These are phyloP conservation scores for Uropetala carovei DNA, from an alignment of 2,888 invertebrate genomes.

Conservation along the genomic window DNA sequence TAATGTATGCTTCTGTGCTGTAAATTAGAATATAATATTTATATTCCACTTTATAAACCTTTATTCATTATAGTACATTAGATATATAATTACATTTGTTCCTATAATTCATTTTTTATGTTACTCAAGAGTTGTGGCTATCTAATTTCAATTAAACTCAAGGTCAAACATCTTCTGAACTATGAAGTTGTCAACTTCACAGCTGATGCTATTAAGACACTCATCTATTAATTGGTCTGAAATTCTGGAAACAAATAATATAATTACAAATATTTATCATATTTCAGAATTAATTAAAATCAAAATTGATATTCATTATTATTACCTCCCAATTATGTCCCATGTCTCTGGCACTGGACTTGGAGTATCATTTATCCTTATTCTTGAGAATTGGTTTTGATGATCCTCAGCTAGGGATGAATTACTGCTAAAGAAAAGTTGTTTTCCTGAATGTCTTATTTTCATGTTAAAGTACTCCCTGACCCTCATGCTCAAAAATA, in stretches of 20 bases:
- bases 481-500: no score
- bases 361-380: neutral
- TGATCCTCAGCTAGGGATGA: neutral
- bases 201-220: neutral
- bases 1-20: neutral
- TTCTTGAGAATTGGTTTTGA: neutral
- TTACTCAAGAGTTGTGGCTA: neutral
- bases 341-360: neutral
- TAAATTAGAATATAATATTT: conserved; percentile 25
- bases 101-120: neutral
- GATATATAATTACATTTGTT: neutral
- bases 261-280: neutral
- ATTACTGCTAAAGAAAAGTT: neutral
- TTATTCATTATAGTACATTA: neutral
- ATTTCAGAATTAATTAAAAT: neutral
- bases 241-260: conserved; percentile 31
- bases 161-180: conserved; percentile 44
- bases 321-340: neutral
- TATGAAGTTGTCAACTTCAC: conserved; percentile 21
- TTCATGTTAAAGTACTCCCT: no score
- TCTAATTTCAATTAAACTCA: conserved; percentile 32
- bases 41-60: neutral
- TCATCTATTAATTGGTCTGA: conserved; percentile 40
- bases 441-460: no score
- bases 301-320: neutral